These are phyloP conservation scores for Cebuella pygmaea DNA, from an alignment of 2,797 vertebrate genomes.

Conservation along the genomic window DNA sequence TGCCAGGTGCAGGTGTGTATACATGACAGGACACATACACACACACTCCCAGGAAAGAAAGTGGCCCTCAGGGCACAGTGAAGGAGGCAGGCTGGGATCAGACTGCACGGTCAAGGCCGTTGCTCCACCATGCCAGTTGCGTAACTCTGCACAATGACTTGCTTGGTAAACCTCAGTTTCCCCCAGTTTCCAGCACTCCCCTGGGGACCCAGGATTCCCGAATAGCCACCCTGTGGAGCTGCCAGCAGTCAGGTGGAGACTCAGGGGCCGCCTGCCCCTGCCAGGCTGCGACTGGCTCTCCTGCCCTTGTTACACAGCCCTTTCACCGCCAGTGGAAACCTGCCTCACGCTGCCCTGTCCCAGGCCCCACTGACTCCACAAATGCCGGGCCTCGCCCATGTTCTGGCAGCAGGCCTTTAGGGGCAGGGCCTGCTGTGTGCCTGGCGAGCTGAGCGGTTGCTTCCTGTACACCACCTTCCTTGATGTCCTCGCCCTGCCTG, in stretches of 20 bases:
- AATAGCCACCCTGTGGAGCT: no score
- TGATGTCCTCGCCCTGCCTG: background rate
- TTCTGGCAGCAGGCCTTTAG: background rate
- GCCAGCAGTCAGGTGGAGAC: background rate
- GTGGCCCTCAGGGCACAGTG: background rate
- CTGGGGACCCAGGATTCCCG: background rate
- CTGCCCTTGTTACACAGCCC: accelerated
- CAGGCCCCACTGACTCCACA: background rate
- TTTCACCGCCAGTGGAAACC: background rate
- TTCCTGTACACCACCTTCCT: background rate
- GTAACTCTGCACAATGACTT: background rate
- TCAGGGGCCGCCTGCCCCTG: background rate
- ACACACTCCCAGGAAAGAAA: background rate
- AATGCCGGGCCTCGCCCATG: background rate
- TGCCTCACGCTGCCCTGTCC: background rate
- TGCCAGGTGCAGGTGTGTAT: background rate
- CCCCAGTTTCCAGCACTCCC: background rate
- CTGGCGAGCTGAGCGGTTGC: background rate
- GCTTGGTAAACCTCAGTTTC: background rate
- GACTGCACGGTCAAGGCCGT: background rate
- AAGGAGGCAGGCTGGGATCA: background rate
- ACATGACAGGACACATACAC: background rate
- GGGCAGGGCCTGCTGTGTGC: background rate
- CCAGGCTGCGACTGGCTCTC: background rate
- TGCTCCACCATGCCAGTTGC: background rate